phyloP scores from a whole-genome alignment of 2,797 vertebrate species.

The Oophaga sylvatica region DNA sequence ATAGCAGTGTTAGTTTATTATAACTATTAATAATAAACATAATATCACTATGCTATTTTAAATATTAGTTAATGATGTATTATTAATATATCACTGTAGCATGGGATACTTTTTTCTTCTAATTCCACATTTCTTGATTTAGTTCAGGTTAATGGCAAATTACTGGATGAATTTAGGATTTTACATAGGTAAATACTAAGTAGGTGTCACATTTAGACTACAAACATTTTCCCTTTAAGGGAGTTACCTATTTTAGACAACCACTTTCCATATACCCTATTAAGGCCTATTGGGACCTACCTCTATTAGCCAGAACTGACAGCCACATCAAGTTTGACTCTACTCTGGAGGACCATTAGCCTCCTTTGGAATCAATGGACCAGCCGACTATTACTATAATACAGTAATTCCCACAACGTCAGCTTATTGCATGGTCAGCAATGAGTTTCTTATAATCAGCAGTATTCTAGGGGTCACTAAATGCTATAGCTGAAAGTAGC shows the following conservation, averaged over 20 bases:
- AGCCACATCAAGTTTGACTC: slow-evolving; percentile 12
- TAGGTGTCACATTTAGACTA: not conserved
- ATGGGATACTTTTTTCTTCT: no score
- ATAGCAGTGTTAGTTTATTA: not conserved
- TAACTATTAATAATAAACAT: not conserved
- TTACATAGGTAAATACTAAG: not conserved
- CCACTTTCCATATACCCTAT: not conserved
- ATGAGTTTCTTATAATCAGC: not conserved
- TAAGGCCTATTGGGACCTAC: slow-evolving; percentile 3
- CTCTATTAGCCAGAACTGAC: slow-evolving; percentile 24
- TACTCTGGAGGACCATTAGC: slow-evolving; percentile 16
- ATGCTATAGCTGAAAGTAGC: not conserved
- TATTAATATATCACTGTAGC: not conserved
- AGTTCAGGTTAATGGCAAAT: not conserved
- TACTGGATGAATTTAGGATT: not conserved
- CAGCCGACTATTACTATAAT: not conserved
- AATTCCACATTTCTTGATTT: not conserved
- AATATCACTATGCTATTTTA: not conserved
- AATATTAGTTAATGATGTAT: not conserved
- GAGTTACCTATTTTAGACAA: not conserved
- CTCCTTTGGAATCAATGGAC: slow-evolving; percentile 2
- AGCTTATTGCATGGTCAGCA: slow-evolving; percentile 11
- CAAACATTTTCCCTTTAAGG: not conserved
- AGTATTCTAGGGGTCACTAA: not conserved
- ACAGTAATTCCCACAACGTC: not conserved